Percentiles rank a stretch among this genome's conserved stretches.
These are phyloP conservation scores for Nymphalis polychloros DNA, from an alignment of 2,888 invertebrate genomes.

Conservation along the genomic window DNA sequence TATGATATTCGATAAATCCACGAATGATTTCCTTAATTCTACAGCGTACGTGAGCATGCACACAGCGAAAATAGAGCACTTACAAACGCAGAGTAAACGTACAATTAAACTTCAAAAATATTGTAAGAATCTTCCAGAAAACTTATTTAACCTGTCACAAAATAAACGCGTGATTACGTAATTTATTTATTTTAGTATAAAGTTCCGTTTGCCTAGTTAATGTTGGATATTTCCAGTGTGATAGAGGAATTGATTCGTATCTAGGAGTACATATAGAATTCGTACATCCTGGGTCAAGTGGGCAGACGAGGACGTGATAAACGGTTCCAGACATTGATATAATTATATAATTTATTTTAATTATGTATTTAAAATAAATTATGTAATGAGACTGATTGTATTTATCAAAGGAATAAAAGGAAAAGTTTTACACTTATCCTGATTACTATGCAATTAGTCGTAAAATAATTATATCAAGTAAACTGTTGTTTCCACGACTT, in stretches of 20 bases:
- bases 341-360: too few species aligned
- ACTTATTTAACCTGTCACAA: not conserved
- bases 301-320: conserved; percentile 5
- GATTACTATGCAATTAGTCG: not conserved
- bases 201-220: conserved; percentile 10
- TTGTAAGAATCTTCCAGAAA: not conserved
- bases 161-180: not conserved
- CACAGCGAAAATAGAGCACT: too few species aligned
- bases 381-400: not conserved
- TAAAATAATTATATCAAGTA: not conserved
- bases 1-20: too few species aligned
- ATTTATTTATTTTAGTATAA: not conserved
- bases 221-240: conserved; percentile 15
- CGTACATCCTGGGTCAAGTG: conserved; percentile 14
- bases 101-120: too few species aligned
- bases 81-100: too few species aligned
- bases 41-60: too few species aligned
- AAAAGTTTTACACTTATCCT: conserved; percentile 1
- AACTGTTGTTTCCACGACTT: not conserved
- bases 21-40: too few species aligned
- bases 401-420: not conserved
- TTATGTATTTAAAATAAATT: conserved; percentile 5
- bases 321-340: conserved; percentile 5
- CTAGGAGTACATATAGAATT: conserved; percentile 10
- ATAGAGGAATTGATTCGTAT: not conserved